Percentiles rank a stretch among this genome's conserved stretches.
phyloP scores from a whole-genome alignment of 2,113 vertebrate species.

The Psittacara wagleri region DNA sequence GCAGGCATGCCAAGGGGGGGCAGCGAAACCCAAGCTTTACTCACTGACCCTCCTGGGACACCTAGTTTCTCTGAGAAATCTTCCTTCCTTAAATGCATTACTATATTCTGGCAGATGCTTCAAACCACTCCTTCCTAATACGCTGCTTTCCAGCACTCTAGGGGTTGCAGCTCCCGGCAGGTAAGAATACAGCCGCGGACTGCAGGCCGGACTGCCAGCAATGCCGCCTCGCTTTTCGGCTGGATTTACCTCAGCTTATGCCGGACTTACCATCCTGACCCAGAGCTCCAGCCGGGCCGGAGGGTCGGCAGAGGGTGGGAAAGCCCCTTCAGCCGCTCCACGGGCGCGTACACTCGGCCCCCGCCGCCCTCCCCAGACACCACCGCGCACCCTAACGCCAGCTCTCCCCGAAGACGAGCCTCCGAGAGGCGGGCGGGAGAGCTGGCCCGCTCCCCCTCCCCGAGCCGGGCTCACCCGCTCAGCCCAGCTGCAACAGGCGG shows the following conservation, averaged over 20 bases:
- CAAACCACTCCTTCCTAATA: background rate
- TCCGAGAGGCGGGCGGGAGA: background rate
- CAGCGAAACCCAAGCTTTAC: background rate
- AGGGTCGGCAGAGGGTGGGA: background rate
- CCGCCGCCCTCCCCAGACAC: background rate
- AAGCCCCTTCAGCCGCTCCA: background rate
- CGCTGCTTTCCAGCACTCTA: accelerated
- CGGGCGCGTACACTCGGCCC: background rate
- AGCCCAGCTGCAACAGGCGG: background rate
- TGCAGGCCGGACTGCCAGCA: background rate
- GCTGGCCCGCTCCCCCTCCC: background rate
- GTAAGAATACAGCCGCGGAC: background rate
- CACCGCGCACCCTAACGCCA: background rate
- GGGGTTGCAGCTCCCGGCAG: background rate
- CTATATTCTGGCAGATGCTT: background rate
- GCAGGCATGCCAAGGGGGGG: no score
- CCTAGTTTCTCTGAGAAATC: background rate
- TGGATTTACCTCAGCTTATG: background rate
- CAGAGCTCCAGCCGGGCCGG: background rate
- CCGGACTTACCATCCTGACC: background rate
- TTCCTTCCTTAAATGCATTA: background rate
- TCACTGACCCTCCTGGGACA: background rate
- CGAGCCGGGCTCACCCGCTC: background rate
- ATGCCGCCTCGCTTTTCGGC: background rate
- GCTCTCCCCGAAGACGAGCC: background rate